A percentile compares a stretch with the other conserved stretches of the same genome.
phyloP scores from a whole-genome alignment of 2,888 invertebrate species.

The Mimas tiliae region DNA sequence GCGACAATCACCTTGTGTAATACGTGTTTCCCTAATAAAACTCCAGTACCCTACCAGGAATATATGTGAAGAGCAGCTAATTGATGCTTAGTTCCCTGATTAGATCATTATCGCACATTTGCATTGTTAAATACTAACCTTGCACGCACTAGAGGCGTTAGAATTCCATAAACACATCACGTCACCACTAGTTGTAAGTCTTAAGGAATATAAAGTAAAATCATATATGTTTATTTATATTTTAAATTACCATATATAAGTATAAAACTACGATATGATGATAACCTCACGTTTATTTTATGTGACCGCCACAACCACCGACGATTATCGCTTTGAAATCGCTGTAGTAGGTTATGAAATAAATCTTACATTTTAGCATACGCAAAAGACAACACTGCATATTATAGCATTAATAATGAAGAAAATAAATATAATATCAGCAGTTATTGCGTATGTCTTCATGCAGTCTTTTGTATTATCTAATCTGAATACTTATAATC shows the following conservation, averaged over 20 bases:
- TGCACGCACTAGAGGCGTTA: slow-evolving; percentile 52
- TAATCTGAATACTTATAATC: too few relatives aligned
- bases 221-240: not conserved
- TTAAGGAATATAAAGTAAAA: slow-evolving; percentile 41
- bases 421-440: too few relatives aligned
- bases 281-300: too few relatives aligned
- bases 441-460: too few relatives aligned
- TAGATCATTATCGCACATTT: slow-evolving; percentile 49
- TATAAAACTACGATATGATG: not conserved
- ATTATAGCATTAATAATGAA: too few relatives aligned
- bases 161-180: slow-evolving; percentile 63
- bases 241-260: not conserved
- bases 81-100: slow-evolving; percentile 43
- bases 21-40: slow-evolving; percentile 5
- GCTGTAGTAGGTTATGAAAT: too few relatives aligned
- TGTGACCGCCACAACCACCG: too few relatives aligned
- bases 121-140: slow-evolving; percentile 56
- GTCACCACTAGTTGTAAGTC: slow-evolving; percentile 49
- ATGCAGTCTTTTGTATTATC: too few relatives aligned
- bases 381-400: too few relatives aligned
- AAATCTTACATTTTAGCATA: too few relatives aligned
- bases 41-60: not conserved
- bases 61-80: slow-evolving; percentile 8
- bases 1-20: not conserved
- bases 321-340: too few relatives aligned